Evolutionary conservation across 2,797 vertebrate genomes (phyloP).

Genomic region (Semotilus atromaculatus): DNA sequence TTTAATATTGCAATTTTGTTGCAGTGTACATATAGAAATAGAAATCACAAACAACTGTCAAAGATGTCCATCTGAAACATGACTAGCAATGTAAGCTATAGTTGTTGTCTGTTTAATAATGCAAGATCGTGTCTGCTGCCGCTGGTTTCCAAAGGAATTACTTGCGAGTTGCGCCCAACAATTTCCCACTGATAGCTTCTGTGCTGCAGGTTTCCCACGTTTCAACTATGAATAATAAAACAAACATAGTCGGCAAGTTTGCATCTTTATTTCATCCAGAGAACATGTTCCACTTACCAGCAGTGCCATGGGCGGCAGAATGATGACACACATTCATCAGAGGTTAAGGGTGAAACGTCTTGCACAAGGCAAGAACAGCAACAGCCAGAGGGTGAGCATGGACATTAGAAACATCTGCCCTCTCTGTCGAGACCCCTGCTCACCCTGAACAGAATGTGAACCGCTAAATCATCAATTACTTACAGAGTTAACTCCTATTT

Average conservation of each 20-base stretch:
- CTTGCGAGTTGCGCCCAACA: not conserved
- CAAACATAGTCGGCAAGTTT: not conserved
- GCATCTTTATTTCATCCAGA: conserved; percentile 12
- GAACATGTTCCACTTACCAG: not conserved
- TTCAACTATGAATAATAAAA: conserved; percentile 20
- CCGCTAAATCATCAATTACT: not conserved
- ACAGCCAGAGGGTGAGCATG: not conserved
- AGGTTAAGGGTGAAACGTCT: conserved; percentile 29
- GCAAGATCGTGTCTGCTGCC: not conserved
- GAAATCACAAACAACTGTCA: not conserved
- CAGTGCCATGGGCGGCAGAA: not conserved
- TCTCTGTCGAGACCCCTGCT: not conserved
- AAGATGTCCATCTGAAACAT: not conserved
- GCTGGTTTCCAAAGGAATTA: not conserved
- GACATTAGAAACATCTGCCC: conserved; percentile 14
- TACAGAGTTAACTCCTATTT: not conserved
- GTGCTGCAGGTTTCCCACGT: not conserved
- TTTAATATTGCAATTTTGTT: too few relatives aligned
- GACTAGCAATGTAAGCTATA: not conserved
- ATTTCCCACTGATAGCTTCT: not conserved
- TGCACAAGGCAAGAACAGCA: not conserved
- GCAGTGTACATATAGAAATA: not conserved
- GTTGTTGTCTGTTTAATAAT: not conserved
- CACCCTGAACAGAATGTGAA: not conserved
- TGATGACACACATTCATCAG: conserved; percentile 10